Conservation (phyloP, 1,140 invertebrate species). For the Drosophila teissieri region DNA sequence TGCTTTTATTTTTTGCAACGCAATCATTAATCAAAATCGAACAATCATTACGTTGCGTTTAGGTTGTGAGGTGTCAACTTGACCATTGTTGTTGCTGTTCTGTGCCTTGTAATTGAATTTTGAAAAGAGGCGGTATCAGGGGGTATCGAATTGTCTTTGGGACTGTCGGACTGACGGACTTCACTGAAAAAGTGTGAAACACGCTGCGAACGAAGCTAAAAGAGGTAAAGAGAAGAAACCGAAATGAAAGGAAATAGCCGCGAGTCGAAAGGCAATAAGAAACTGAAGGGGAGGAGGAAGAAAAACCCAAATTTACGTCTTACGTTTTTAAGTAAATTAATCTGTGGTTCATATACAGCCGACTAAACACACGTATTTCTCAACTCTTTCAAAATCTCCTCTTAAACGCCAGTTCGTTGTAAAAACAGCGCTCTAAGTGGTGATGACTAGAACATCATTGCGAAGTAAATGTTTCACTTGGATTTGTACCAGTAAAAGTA, state of each 20-base stretch:
- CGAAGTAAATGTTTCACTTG: too few relatives aligned
- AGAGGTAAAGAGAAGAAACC: slow-evolving; percentile 6
- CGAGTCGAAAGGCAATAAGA: slow-evolving; percentile 19
- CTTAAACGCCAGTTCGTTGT: slow-evolving; percentile 18
- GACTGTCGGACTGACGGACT: background rate
- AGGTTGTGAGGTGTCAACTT: slow-evolving; percentile 64
- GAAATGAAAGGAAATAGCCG: slow-evolving; percentile 50
- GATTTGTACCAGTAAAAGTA: too few relatives aligned
- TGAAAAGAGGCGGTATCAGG: slow-evolving; percentile 39
- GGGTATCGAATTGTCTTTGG: slow-evolving; percentile 20
- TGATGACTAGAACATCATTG: too few relatives aligned
- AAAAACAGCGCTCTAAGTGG: background rate
- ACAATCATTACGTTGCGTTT: slow-evolving; percentile 69
- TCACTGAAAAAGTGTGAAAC: slow-evolving; percentile 59
- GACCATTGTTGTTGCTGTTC: slow-evolving; percentile 52
- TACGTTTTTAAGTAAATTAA: slow-evolving; percentile 66
- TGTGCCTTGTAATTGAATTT: slow-evolving; percentile 75
- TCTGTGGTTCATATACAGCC: slow-evolving; percentile 3
- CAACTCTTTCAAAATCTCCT: slow-evolving; percentile 49
- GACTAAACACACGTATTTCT: slow-evolving; percentile 54
- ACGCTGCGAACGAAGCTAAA: slow-evolving; percentile 30
- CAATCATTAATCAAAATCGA: slow-evolving; percentile 76
- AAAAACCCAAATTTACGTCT: slow-evolving; percentile 36
- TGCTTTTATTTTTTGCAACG: slow-evolving; percentile 31
- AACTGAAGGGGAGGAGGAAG: slow-evolving; percentile 18